Evolutionary conservation across 2,888 invertebrate species (phyloP).

Genomic region (Spilarctia lutea): DNA sequence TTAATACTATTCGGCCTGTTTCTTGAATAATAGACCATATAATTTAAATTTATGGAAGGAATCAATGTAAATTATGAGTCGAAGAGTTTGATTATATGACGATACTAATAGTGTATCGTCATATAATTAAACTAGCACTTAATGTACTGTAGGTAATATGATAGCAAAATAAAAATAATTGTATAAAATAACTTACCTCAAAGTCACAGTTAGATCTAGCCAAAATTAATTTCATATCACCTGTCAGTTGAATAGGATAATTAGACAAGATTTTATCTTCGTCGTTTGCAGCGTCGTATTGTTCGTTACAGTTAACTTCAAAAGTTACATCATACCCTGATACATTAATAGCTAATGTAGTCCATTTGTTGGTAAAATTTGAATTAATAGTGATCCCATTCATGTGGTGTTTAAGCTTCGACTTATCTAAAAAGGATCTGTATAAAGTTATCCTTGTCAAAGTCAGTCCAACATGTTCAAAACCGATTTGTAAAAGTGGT

Average conservation of each 20-base stretch:
- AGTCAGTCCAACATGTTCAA: conserved; percentile 37
- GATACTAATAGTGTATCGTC: too few species aligned
- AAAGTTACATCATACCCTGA: conserved; percentile 39
- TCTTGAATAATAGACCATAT: too few species aligned
- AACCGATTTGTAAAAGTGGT: conserved; percentile 56
- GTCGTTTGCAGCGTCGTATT: not conserved
- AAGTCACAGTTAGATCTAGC: not conserved
- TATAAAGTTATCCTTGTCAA: conserved; percentile 42
- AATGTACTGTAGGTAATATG: not conserved
- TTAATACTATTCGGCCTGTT: too few species aligned
- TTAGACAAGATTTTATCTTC: not conserved
- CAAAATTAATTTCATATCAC: conserved; percentile 14
- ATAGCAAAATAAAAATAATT: not conserved
- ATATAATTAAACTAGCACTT: too few species aligned
- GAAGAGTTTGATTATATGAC: too few species aligned
- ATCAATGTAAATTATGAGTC: too few species aligned
- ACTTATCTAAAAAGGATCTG: not conserved
- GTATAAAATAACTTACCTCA: conserved; percentile 10
- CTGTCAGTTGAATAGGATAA: conserved; percentile 2
- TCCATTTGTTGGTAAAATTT: conserved; percentile 39
- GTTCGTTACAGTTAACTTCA: conserved; percentile 42
- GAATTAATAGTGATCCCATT: conserved; percentile 3
- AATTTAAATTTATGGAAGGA: too few species aligned
- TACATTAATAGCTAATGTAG: conserved; percentile 51
- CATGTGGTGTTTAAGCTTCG: conserved; percentile 6